phyloP scores from a whole-genome alignment of 2,797 vertebrate species.

The Pygocentrus nattereri region DNA sequence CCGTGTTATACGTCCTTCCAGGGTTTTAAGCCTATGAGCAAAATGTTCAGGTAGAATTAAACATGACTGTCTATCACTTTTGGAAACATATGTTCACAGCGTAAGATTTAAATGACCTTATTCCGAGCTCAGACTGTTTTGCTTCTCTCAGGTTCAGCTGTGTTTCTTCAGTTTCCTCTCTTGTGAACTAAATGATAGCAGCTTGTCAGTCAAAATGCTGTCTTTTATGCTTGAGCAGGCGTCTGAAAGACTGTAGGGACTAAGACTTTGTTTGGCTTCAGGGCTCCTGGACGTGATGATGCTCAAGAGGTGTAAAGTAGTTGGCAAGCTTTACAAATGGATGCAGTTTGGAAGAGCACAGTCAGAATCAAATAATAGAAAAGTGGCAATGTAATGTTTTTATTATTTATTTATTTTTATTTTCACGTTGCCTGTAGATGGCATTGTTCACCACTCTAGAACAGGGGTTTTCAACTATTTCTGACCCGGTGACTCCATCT shows the following conservation, averaged over 20 bases:
- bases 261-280: background rate
- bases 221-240: slow-evolving; percentile 21
- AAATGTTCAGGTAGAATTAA: too few species aligned
- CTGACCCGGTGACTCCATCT: background rate
- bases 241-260: background rate
- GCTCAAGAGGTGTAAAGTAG: background rate
- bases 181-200: slow-evolving; percentile 10
- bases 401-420: too few species aligned
- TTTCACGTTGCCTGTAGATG: slow-evolving; percentile 20
- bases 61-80: background rate
- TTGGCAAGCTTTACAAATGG: background rate
- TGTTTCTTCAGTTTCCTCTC: background rate
- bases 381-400: background rate
- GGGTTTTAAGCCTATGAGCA: background rate
- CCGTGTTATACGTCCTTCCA: background rate
- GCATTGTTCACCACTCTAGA: background rate
- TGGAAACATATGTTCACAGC: background rate
- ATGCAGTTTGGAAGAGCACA: too few species aligned
- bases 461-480: background rate
- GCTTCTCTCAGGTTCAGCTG: slow-evolving; percentile 1
- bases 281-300: background rate
- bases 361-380: background rate
- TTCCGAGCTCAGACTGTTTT: background rate
- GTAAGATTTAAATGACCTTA: background rate
- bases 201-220: background rate